phyloP scores from a whole-genome alignment of 2,797 vertebrate species.

The Glossophaga mutica region DNA sequence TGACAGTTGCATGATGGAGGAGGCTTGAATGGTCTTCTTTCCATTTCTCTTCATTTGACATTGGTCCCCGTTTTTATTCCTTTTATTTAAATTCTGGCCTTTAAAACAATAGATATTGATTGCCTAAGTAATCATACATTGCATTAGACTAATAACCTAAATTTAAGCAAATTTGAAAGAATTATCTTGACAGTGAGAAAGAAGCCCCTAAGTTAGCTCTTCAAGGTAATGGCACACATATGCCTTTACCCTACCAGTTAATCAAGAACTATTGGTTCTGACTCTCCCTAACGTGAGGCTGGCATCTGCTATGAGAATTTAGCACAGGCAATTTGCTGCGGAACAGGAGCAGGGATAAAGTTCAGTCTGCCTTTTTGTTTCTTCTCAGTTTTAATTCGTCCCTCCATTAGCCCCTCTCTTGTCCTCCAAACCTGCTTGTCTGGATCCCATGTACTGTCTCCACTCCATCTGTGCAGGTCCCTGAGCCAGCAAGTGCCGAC shows the following conservation, averaged over 20 bases:
- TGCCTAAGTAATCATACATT: background rate
- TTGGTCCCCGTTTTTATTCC: background rate
- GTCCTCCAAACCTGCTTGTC: background rate
- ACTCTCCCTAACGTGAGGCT: background rate
- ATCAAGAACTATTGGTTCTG: background rate
- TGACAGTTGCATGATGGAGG: accelerated
- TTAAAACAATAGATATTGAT: conserved; percentile 26
- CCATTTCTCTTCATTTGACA: background rate
- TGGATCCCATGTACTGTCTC: background rate
- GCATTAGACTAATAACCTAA: conserved; percentile 6
- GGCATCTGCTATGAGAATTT: background rate
- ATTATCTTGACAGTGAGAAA: background rate
- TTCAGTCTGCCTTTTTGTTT: background rate
- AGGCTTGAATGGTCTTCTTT: background rate
- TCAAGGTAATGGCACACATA: background rate
- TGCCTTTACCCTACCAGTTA: background rate
- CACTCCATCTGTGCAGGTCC: accelerated
- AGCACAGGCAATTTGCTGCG: background rate
- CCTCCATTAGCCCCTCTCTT: background rate
- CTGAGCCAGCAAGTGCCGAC: accelerated
- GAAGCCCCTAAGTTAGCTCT: background rate
- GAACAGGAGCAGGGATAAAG: background rate
- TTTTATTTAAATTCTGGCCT: background rate
- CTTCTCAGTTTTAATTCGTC: background rate
- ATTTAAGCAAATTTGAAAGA: conserved; percentile 45